A percentile compares a stretch with the other conserved stretches of the same genome.
Conservation (phyloP, 2,888 invertebrate species). For the Thyatira batis region DNA sequence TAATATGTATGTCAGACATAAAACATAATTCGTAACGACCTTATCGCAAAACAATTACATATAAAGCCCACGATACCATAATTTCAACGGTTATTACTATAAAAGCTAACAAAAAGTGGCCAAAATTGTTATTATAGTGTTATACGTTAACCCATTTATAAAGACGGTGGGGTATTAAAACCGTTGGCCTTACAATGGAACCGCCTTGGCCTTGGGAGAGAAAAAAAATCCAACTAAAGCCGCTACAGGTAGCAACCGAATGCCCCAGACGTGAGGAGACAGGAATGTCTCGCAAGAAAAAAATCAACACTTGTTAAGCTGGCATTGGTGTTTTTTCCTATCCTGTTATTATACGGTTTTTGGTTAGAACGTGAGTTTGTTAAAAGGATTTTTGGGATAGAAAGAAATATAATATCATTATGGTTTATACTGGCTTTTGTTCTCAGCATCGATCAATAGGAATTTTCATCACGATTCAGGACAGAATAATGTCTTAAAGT, state of each 20-base stretch:
- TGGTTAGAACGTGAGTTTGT: not conserved
- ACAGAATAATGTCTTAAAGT: too few relatives aligned
- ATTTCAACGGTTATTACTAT: constrained; percentile 10
- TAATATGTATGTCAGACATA: not conserved
- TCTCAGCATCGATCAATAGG: not conserved
- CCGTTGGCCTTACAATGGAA: constrained; percentile 35
- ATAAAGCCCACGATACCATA: not conserved
- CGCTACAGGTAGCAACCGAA: constrained; percentile 52
- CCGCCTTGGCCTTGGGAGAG: constrained; percentile 42
- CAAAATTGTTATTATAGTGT: constrained; percentile 22
- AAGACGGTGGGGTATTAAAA: constrained; percentile 20
- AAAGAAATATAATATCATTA: not conserved
- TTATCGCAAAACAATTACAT: not conserved
- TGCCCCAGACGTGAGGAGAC: not conserved
- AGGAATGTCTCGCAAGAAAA: not conserved
- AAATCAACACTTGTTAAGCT: not conserved
- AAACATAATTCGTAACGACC: not conserved
- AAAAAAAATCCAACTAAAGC: constrained; percentile 39
- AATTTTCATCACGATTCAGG: not conserved
- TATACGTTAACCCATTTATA: constrained; percentile 35
- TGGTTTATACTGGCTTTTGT: not conserved
- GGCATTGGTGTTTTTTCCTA: not conserved
- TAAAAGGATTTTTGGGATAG: not conserved
- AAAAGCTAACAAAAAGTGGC: constrained; percentile 10
- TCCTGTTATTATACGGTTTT: not conserved